These are phyloP conservation scores for Rattus rattus DNA, from an alignment of 2,113 vertebrate species.

Conservation along the genomic window DNA sequence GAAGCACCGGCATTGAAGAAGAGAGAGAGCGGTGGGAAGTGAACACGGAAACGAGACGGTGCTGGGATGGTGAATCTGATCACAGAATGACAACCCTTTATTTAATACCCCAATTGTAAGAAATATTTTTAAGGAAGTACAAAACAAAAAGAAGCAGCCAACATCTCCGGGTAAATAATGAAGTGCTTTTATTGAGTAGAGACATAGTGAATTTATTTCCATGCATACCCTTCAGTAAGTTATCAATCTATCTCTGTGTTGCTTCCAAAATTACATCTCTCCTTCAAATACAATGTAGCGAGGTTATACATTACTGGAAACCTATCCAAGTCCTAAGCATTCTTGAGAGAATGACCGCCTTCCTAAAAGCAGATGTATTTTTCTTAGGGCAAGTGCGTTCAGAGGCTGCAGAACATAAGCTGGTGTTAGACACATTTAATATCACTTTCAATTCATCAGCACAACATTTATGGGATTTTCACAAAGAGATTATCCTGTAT, in stretches of 20 bases:
- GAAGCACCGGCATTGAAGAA: background rate
- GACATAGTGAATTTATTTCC: background rate
- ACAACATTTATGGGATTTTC: constrained; percentile 72
- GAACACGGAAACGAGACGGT: background rate
- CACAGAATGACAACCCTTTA: background rate
- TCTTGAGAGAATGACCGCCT: constrained; percentile 23
- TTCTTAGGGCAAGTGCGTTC: constrained; percentile 31
- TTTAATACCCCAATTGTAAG: background rate
- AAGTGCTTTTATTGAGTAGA: background rate
- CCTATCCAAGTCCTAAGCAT: background rate
- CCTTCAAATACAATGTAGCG: background rate
- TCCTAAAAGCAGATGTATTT: constrained; percentile 8
- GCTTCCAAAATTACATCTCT: background rate
- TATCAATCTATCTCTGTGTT: background rate
- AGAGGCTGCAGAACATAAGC: background rate
- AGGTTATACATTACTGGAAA: background rate
- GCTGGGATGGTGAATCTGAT: background rate
- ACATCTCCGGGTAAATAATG: constrained; percentile 3
- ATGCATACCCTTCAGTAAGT: background rate
- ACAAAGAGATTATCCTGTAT: constrained; percentile 71
- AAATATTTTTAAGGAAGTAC: background rate
- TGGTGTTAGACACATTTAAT: constrained; percentile 43
- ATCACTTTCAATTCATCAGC: constrained; percentile 67
- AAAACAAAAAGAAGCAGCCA: background rate
- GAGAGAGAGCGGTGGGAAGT: too few species aligned